Evolutionary conservation across 2,888 invertebrate genomes (phyloP).

Genomic region (Caenorhabditis becei): DNA sequence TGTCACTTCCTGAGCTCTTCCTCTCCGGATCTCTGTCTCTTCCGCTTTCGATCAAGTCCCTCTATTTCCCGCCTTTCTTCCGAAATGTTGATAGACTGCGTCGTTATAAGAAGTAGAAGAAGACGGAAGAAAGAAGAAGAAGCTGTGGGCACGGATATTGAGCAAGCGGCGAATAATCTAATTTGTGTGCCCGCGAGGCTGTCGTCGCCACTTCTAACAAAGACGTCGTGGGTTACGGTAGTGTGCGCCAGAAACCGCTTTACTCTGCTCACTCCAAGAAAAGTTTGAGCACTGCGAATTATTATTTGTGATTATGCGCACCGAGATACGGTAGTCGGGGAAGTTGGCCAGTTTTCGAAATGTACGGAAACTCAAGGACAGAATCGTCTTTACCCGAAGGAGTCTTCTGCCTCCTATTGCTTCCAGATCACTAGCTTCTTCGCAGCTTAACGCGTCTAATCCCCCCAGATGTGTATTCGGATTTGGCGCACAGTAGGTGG

Average conservation of each 20-base stretch:
- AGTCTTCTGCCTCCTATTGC: slow-evolving; percentile 1
- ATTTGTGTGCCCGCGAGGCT: slow-evolving; percentile 18
- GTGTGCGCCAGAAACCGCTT: slow-evolving; percentile 20
- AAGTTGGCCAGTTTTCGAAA: no score
- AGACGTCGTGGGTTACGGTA: slow-evolving; percentile 44
- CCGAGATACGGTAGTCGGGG: slow-evolving; percentile 16
- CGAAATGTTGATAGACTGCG: slow-evolving; percentile 42
- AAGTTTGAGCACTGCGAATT: slow-evolving; percentile 10
- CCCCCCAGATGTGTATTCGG: slow-evolving; percentile 43
- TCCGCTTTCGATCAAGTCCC: slow-evolving; percentile 20
- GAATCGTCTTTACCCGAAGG: slow-evolving; percentile 7
- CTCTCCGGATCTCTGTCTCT: slow-evolving; percentile 18
- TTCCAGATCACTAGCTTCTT: slow-evolving; percentile 1
- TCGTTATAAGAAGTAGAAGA: slow-evolving; percentile 27
- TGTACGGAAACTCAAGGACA: no score
- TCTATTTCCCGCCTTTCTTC: slow-evolving; percentile 29
- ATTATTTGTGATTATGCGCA: slow-evolving; percentile 8
- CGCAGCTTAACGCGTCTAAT: slow-evolving; percentile 21
- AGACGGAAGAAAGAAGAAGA: slow-evolving; percentile 3
- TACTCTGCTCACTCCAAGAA: neutral
- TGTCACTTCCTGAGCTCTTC: slow-evolving; percentile 4
- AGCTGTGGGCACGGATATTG: slow-evolving; percentile 36
- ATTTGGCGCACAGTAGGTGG: slow-evolving; percentile 63
- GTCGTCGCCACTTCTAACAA: slow-evolving; percentile 43
- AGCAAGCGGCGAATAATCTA: slow-evolving; percentile 44